These are phyloP conservation scores for Threskiornis aethiopicus DNA, from an alignment of 2,797 vertebrate species.

Conservation along the genomic window DNA sequence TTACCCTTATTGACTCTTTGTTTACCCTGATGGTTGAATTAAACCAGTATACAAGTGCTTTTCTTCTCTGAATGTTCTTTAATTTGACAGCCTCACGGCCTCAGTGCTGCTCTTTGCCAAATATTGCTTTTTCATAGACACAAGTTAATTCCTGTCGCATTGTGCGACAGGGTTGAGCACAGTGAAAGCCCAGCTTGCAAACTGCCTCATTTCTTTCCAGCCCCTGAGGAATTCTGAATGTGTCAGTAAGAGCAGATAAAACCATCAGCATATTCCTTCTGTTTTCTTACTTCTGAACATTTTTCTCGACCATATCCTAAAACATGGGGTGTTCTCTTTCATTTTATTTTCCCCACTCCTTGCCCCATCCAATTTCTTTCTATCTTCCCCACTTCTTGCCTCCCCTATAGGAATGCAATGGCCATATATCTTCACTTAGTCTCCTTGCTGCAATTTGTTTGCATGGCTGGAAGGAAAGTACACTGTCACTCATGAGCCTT, in stretches of 20 bases:
- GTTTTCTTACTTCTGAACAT: background rate
- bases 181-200: background rate
- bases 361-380: background rate
- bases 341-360: background rate
- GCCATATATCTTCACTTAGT: background rate
- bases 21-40: conserved; percentile 9
- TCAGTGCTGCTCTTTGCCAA: conserved; percentile 17
- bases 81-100: conserved; percentile 13
- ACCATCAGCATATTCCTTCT: background rate
- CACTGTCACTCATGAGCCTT: conserved; percentile 1
- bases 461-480: background rate
- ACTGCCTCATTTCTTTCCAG: background rate
- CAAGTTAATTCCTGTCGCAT: background rate
- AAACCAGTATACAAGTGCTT: background rate
- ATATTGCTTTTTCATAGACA: conserved; percentile 42
- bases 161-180: background rate
- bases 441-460: background rate
- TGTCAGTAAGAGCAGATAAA: conserved; percentile 43
- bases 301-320: background rate
- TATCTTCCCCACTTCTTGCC: background rate
- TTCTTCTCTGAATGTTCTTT: background rate
- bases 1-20: conserved; percentile 7
- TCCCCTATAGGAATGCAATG: background rate
- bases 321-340: background rate
- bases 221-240: conserved; percentile 25